phyloP scores from a whole-genome alignment of 2,888 invertebrate species.

The Cheilosia scutellata region DNA sequence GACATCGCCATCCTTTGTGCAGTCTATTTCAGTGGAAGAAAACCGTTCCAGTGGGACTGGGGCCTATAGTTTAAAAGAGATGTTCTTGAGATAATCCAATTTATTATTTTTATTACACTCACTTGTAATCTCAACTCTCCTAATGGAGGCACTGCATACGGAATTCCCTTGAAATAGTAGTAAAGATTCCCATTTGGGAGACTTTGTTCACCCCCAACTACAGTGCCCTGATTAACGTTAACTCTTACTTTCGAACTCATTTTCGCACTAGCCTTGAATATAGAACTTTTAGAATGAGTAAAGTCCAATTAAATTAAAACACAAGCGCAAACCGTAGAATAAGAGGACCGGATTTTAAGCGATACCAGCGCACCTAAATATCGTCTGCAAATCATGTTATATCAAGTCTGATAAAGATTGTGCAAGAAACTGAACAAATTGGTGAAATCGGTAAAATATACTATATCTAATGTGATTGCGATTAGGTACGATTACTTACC shows the following conservation, averaged over 20 bases:
- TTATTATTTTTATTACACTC: conserved; percentile 34
- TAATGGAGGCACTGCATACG: conserved; percentile 86
- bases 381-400: not conserved
- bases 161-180: conserved; percentile 85
- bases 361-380: not conserved
- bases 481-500: not conserved
- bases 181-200: conserved; percentile 83
- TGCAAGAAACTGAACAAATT: not conserved
- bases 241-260: conserved; percentile 76
- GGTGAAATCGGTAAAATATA: not conserved
- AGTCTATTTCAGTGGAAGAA: conserved; percentile 79
- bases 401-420: not conserved
- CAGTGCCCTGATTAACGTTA: conserved; percentile 84
- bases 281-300: not conserved
- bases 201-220: conserved; percentile 84
- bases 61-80: conserved; percentile 77
- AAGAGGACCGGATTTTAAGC: not conserved
- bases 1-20: conserved; percentile 80
- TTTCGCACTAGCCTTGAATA: not conserved
- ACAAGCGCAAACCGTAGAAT: not conserved
- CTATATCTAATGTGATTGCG: no score
- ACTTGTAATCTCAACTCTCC: conserved; percentile 83
- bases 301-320: not conserved
- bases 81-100: not conserved
- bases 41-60: conserved; percentile 81